Base-by-base conservation (phyloP, 2,113 vertebrate genomes). In the Salvelinus fontinalis region DNA sequence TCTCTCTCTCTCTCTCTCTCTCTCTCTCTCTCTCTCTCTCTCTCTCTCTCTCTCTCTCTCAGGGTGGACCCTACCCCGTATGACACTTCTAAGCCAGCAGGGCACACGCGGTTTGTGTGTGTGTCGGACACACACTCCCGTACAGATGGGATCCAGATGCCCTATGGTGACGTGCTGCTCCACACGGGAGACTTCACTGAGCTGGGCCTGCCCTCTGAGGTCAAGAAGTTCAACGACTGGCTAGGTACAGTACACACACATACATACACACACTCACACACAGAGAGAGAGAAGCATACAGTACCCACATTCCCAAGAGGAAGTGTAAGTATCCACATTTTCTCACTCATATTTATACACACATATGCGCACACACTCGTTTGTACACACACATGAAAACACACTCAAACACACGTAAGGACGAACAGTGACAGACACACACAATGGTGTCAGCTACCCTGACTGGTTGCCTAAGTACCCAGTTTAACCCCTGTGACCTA, bases 181-280 rank as follows among this genome's bases (percentile, higher is more conserved):
- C 97, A 99, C 95, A 98, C 94, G 81, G 97, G 97, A 79, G 97
- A 99, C 94, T 99, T 99, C 94, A 99, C 97, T 71, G 97, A 99
- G 89, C 97, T 99, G 92, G 97, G 97, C 86, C 94, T 99, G 91
- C 97, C 97, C 90, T 98, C 97, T 24, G 97, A 99, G 96, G 97
- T 99, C 90, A 98, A 98, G 96, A 99, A 99, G 96, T 99, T 99
- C 95, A 99, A 99, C 95, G 97, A 99, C 95, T 99, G 97, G 97
- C 95, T 99, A 96, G 97, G 97, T 99, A 97, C 88, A 93, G 89
- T 83, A 26, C 44, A 18, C 71, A 72, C 74, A 71, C 39, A 57
- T 39, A 24, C 27, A 75, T 75, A 83, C 26, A 62, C 66, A 20
- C 9, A n/a, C 77, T 29, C 75, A 34, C 78, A 79, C 24, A 76